Evolutionary conservation across 2,888 invertebrate genomes (phyloP), one percentile per base, ranked within the genome.

Genomic region (Gastrophysa polygoni): DNA sequence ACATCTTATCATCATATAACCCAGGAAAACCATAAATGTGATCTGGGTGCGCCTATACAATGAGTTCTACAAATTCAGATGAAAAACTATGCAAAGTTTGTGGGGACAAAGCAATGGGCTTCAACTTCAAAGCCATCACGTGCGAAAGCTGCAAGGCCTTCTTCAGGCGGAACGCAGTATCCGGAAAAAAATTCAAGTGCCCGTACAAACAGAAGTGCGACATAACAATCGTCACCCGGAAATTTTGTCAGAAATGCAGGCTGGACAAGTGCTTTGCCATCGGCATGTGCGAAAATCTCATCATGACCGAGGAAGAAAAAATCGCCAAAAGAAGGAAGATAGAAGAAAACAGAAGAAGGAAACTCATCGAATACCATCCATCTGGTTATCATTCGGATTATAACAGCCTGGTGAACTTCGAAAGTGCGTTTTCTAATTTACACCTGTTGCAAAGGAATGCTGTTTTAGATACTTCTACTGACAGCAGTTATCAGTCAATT

Each of bases 121-220:
- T 93, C 81, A 97, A 97, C 82, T 97, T 97, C 78, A 96, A 95
- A 82, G 96, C 96, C 1, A 89, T 97, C 62, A 95, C 96, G 1
- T 98, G 95, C 76, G 97, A 98, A 82, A 96, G 96, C 70, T 98
- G 98, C 78, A 98, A 98, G 78, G 97, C 98, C 0, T 98, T 98
- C 80, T 98, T 98, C 79, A 85, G 97, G 63, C 86, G 97, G 64
- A 98, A 98, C 83, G 98, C 98, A 1, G 82, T 96, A 21, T 90
- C 94, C 68, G 91, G 90, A 68, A 96, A 96, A 83, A 91, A 91
- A 75, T 95, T 97, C 77, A 91, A 92, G 72, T 98, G 98, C 78
- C 95, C 97, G 0, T 98, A 98, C 77, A 90, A 89, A 61, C 91
- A 94, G 75, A 91, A 91, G 73, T 98, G 98, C 81, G 89, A 90